phyloP scores from a whole-genome alignment of 2,888 invertebrate genomes.

The Ceriagrion tenellum region DNA sequence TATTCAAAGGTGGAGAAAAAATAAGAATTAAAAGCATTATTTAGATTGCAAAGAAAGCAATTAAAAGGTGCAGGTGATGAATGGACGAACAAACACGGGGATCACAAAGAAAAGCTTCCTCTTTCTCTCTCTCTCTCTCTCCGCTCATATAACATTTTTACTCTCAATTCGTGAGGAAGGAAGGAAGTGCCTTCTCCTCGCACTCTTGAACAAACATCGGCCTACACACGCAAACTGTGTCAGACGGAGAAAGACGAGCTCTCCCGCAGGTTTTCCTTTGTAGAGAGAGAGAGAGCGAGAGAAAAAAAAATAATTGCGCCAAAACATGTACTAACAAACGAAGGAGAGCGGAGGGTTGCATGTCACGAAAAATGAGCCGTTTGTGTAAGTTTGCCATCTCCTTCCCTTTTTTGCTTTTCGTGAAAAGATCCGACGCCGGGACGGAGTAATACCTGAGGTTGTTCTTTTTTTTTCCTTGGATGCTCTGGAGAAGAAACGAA shows the following conservation, averaged over 20 bases:
- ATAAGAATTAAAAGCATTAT: not conserved
- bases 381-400: not conserved
- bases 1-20: not conserved
- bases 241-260: slow-evolving; percentile 11
- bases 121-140: not conserved
- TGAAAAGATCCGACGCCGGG: not conserved
- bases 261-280: not conserved
- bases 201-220: not conserved
- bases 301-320: not conserved
- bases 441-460: not conserved
- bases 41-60: not conserved
- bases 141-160: not conserved
- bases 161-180: not conserved
- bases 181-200: not conserved
- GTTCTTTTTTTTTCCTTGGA: not conserved
- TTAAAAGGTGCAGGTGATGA: not conserved
- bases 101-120: not conserved
- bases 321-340: not conserved
- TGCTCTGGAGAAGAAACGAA: not conserved
- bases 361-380: slow-evolving; percentile 5
- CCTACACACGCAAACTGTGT: not conserved
- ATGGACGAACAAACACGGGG: not conserved
- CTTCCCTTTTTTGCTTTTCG: not conserved
- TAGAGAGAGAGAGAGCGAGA: not conserved
- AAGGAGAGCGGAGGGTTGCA: not conserved